Base-by-base conservation (phyloP, 2,888 invertebrate species). In the Entomobrya proxima region DNA sequence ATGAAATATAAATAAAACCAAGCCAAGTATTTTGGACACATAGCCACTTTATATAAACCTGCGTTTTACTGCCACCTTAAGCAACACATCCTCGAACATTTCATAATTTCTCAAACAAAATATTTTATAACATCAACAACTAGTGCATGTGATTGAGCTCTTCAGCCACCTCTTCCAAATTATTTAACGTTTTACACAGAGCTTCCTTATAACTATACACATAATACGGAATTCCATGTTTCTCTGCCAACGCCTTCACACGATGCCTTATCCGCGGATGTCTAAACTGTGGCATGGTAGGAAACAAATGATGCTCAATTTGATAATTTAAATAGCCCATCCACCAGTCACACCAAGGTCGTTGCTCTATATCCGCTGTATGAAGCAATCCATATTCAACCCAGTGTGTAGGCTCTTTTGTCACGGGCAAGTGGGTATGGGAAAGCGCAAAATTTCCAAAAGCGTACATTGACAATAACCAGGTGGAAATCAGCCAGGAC, bases 231-330 rank as follows among this genome's bases (percentile, higher is more conserved):
- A 88, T 86, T 0, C 78, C 75, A 35, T 88, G 86, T 64, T 86
- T 88, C 21, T 88, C 84, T 7, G 87, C 87, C 7, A 88, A 47
- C 7, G 86, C 86, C 52, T 27, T 86, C 0, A 88, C 87, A n/a
- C 86, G 52, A 7, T 76, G 52, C 47, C 61, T 44, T 37, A 88
- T 72, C n/a, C 52, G 37, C 1, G 87, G 81, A 75, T 88, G 86
- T 6, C 86, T 35, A 52, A 86, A 88, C 27, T 88, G 88, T 6
- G 88, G 88, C 88, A 88, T 88, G 1, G 87, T 87, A 40, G 87
- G 87, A 61, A 87, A 87, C 35, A 85, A 72, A 35, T 85, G 87
- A 35, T 87, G 85, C 50, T 85, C 87, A 58, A 87, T 87, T 64
- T 89, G 72, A 21, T 72, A 72, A 27, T 72, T 72, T 6, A 72